Evolutionary conservation across 2,113 vertebrate species (phyloP).

Genomic region (Saguinus imperator): DNA sequence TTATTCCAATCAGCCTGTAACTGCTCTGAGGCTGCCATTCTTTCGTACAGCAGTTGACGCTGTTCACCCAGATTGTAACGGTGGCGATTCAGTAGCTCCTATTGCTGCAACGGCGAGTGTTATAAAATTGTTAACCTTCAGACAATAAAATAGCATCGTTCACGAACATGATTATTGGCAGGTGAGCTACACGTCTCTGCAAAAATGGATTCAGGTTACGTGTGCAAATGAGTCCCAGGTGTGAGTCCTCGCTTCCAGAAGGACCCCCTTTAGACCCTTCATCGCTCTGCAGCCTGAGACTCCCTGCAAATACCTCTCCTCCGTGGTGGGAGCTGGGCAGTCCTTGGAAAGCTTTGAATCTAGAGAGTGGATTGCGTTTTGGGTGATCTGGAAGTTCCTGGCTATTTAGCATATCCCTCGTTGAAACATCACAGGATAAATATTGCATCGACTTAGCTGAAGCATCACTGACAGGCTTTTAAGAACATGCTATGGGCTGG

Average conservation of each 20-base stretch:
- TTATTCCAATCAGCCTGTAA: not conserved
- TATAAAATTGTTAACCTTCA: not conserved
- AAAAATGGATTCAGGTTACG: not conserved
- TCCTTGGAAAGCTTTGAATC: not conserved
- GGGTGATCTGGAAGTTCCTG: not conserved
- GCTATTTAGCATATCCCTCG: not conserved
- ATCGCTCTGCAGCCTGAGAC: not conserved
- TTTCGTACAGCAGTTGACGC: not conserved
- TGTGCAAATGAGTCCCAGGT: not conserved
- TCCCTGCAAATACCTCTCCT: not conserved
- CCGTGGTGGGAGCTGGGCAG: too few species aligned
- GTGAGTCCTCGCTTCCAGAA: not conserved
- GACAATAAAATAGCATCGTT: not conserved
- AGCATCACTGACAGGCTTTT: not conserved
- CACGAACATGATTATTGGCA: not conserved
- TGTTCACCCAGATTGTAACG: not conserved
- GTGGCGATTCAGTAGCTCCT: not conserved
- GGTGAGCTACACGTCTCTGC: not conserved
- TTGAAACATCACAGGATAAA: not conserved
- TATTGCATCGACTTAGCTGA: not conserved
- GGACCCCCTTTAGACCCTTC: not conserved
- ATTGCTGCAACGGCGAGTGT: not conserved
- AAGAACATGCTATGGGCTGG: not conserved
- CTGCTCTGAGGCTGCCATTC: not conserved
- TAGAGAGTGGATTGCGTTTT: not conserved